Evolutionary conservation across 2,888 invertebrate species (phyloP), one percentile per base, ranked within the genome.

Genomic region (Calameuta idolon): DNA sequence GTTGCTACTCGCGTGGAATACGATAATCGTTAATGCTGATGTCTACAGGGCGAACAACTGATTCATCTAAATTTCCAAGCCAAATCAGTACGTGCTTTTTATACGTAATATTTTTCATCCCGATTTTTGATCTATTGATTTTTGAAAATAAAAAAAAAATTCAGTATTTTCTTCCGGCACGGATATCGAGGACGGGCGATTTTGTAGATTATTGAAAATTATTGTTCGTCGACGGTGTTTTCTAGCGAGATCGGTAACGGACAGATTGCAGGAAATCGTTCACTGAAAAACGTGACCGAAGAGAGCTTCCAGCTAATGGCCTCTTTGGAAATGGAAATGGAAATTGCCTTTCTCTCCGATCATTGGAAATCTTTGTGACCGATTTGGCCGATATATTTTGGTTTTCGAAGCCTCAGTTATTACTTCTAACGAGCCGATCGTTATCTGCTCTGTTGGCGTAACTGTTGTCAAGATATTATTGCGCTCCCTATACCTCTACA

Each of bases 361-460:
- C 79, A 76, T 80, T 80, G 81, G 77, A 68, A 73, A 75, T 78
- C 55, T 55, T 55, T 9, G 55, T 55, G 55, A 15, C 23, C 55
- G 55, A 55, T 55, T 55, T 55, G 55, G 23, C 55, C 55, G 55
- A 55, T 55, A 77, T 77, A 76, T 78, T 82, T 77, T 78, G 75
- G 40, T 69, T 75, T 68, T 55, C 55, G 23, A 69, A 77, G 76
- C 34, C 74, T 78, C 71, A 74, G 79, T 81, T 80, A 81, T 79
- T 79, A 79, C 73, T 76, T 83, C 75, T 84, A 84, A 85, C 81
- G 84, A 83, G 81, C 71, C 71, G 71, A 71, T 71, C 71, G 31
- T 71, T 33, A 33, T 34, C 71, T 11, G 71, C 71, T 9, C 23
- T 31, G 33, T 34, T 9, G 31, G 71, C 71, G 71, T 71, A 71